Evolutionary conservation across 2,113 vertebrate species (phyloP), one percentile per base, ranked within the genome.

Genomic region (Bambusicola thoracicus): DNA sequence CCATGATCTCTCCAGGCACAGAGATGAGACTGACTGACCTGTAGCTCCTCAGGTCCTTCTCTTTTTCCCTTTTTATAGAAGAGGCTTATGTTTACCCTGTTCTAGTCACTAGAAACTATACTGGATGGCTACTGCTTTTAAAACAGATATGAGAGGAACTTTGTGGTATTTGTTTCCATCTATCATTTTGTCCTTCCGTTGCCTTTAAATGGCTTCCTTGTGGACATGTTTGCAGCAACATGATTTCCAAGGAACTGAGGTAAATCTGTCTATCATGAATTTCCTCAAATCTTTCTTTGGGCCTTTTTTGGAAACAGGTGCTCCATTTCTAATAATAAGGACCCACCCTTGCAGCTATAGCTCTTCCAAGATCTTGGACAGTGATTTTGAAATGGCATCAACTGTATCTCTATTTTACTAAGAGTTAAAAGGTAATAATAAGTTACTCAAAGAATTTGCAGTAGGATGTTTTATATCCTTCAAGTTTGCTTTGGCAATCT

Each of bases 361-460:
- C 3, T 1, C 8, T 11, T 59, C 61, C 48, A 56, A 59, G 21
- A 46, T 55, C 27, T 2, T 25, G 16, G 6, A 84, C 13, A 59
- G 4, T 38, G 5, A 7, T 16, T 87, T 80, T 19, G 7, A 81
- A 67, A 69, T 43, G 0, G 11, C 2, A 13, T 36, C 3, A 51
- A 7, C 8, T 25, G 68, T 59, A 25, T 46, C 7, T 2, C 1
- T 68, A 8, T 79, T 89, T 95, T 43, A 38, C 7, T 75, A 66
- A 82, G 32, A 55, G 4, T 29, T 82, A 63, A 55, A 72, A 85
- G 63, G 1, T 43, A 55, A 41, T 36, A 6, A 0, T 36, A 55
- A 83, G 41, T 63, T 59, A 58, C 7, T 72, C 18, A 25, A 59
- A 84, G 13, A 49, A 70, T 9, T 73, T 92, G 13, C 6, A 58